Base-by-base conservation (phyloP, 2,113 vertebrate species). In the Aythya baeri region DNA sequence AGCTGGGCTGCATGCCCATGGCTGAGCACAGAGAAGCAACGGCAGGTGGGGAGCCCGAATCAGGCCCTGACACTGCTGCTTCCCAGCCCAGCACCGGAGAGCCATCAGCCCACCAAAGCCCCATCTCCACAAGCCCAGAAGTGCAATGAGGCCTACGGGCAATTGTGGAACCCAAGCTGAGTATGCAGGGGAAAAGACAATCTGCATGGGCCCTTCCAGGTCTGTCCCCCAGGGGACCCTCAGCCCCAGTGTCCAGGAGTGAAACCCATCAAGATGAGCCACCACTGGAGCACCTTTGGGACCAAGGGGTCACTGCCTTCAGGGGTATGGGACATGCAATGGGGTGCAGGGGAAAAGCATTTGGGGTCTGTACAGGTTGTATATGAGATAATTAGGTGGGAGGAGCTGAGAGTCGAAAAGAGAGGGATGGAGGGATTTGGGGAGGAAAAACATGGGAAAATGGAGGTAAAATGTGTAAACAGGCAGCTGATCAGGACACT, bases 221-320 rank as follows among this genome's bases (percentile, higher is more conserved):
- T 22, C 29, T 83, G 62, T 55, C 13, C 2, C 63, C 2, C 54
- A 73, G 78, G 21, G 87, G 14, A 52, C 44, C 26, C 25, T 91
- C 63, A 80, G 7, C 26, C 8, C 7, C 17, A 20, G 21, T 3
- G 11, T 25, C 13, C 1, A 0, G 21, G 4, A 31, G 5, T 23
- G 63, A 88, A 70, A 59, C 36, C 5, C 13, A 38, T 67, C 21
- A 14, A 34, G 46, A 63, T 11, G 36, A 63, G 23, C 29, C 21
- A 63, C 8, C 54, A 15, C 17, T 44, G 38, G 10, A 59, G 6
- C 12, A 21, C 9, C 38, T 76, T 59, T 77, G 1, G 3, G 59
- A 67, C 8, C 34, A 26, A 68, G 6, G 10, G 2, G 1, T 59
- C 59, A 32, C 36, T 59, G 36, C 11, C 43, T 52, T 46, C 22